A percentile compares a stretch with the other conserved stretches of the same genome.
phyloP scores from a whole-genome alignment of 2,888 invertebrate species.

The Seladonia tumulorum region DNA sequence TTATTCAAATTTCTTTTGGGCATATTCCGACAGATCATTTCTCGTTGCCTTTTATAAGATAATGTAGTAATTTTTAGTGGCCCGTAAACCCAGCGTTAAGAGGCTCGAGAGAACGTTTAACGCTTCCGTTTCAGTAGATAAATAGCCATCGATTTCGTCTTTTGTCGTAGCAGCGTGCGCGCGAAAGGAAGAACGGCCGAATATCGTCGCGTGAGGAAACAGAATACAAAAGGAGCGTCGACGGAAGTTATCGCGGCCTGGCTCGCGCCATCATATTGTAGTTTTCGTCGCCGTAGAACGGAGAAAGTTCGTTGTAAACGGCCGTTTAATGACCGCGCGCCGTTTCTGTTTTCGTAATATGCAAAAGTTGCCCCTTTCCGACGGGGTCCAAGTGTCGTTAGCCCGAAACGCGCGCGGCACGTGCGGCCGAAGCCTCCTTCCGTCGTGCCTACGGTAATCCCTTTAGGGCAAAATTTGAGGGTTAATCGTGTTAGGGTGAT shows the following conservation, averaged over 20 bases:
- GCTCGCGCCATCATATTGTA: slow-evolving; percentile 14
- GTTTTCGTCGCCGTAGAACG: slow-evolving; percentile 6
- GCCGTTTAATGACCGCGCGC: slow-evolving; percentile 33
- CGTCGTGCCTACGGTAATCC: slow-evolving; percentile 56
- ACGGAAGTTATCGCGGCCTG: slow-evolving; percentile 13
- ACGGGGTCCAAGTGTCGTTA: slow-evolving; percentile 46
- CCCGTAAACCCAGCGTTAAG: neutral
- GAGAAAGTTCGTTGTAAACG: slow-evolving; percentile 30
- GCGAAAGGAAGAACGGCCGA: neutral
- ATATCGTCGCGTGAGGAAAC: neutral
- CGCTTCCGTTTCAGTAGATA: neutral
- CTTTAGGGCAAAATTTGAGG: slow-evolving; percentile 66
- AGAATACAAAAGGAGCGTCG: slow-evolving; percentile 17
- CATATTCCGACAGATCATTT: too few species aligned
- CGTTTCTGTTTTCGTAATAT: slow-evolving; percentile 48
- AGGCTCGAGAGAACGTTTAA: neutral
- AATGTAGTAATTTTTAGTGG: too few species aligned
- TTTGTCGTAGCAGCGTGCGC: neutral
- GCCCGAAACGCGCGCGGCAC: slow-evolving; percentile 51
- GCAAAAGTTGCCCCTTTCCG: slow-evolving; percentile 44
- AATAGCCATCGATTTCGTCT: neutral
- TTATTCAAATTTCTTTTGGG: too few species aligned
- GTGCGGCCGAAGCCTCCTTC: slow-evolving; percentile 57
- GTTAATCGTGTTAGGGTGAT: slow-evolving; percentile 71
- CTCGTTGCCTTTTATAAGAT: too few species aligned